Evolutionary conservation across 2,113 vertebrate species (phyloP), one percentile per base, ranked within the genome.

Genomic region (Naja naja): DNA sequence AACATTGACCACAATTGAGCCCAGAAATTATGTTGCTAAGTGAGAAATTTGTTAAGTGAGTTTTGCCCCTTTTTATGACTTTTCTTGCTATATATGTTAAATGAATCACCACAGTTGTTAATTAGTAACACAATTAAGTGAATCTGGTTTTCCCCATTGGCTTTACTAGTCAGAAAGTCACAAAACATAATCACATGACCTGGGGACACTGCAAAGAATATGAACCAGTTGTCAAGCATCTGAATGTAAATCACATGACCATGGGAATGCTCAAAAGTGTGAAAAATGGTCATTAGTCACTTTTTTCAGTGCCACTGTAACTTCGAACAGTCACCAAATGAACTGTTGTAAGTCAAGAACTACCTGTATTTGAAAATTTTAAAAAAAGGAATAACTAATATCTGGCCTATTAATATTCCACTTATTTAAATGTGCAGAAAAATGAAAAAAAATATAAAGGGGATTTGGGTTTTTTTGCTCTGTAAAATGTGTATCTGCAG

Each of bases 391-490:
- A 60, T 23, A 93, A 93, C 91, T 20, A 95, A 56, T 93, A 95
- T 96, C 91, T 94, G 89, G 27, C 5, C 86, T 6, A 58, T 55
- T 94, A 22, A 0, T 87, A 93, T 94, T 55, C 90, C 94, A 55
- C 12, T 92, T 60, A 94, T 52, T 69, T 92, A 89, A 91, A 30
- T 91, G 43, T 27, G 43, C 16, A 92, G 69, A 30, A 34, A 90
- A 94, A 5, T 87, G 49, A 94, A 89, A 93, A 88, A 55, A 85
- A 9, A 53, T 53, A 81, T n/a, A 55, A 53, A 85, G 87, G 52
- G 94, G 56, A 87, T 58, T 86, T 8, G 52, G 92, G 7, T 58
- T 22, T 92, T 94, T 95, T 95, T 87, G 56, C 58, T 95, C 55
- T 91, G 94, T 93, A 94, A 91, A 96, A 93, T 18, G 93, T 91